Evolutionary conservation across 1,140 invertebrate genomes (phyloP), one percentile per base, ranked within the genome.

Genomic region (Rhizoglyphus robini): DNA sequence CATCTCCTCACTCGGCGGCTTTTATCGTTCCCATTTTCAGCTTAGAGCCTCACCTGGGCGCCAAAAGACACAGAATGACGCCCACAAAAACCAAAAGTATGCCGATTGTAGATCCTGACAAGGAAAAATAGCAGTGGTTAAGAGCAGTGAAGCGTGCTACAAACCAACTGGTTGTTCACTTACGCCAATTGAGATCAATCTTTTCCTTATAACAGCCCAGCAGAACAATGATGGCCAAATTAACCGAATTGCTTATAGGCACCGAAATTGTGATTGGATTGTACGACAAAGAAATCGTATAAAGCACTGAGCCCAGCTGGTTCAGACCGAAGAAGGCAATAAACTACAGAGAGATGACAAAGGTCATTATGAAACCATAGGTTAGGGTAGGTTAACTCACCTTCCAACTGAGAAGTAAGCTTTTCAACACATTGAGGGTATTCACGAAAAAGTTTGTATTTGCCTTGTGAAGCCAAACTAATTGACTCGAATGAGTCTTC

Each of bases 251-350:
- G 27, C 38, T 64, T 2, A 64, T 23, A 27, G 63, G 63, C 18
- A 64, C 63, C 1, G 63, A n/a, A 4, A 64, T 4, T 15, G n/a
- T 64, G 13, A 64, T 64, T 8, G 63, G 63, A 49, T 48, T 64
- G 46, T 64, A 64, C 1, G 46, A n/a, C 25, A 64, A 36, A 15
- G 41, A 48, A 20, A 3, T 20, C 2, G 63, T 51, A 36, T 64
- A 64, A 2, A 64, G 25, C 3, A 64, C 27, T 18, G 63, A 64
- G 13, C 63, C 63, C 13, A 47, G 41, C 51, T 64, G 63, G 51
- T 64, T 64, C 2, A 64, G 3, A 2, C 20, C 2, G 31, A 64
- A 64, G 1, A 23, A 30, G 11, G 25, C 20, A 11, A 64, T 18
- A 46, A 60, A 49, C 46, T 48, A 46, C 27, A 5, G 4, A 62